phyloP scores from a whole-genome alignment of 1,140 invertebrate species.

The Cherax quadricarinatus region DNA sequence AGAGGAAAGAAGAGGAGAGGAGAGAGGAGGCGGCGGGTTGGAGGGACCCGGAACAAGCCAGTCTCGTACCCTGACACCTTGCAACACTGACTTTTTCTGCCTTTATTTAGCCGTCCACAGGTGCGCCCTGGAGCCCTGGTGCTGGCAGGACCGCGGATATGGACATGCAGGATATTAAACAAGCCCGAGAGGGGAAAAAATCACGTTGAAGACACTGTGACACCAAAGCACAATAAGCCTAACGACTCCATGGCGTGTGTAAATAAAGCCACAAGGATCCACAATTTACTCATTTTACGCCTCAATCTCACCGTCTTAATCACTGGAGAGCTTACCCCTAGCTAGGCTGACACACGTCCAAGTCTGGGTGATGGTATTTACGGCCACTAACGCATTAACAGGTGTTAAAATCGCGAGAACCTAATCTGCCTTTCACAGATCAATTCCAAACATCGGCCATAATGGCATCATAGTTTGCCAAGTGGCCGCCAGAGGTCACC shows the following conservation, averaged over 20 bases:
- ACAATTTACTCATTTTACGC: neutral
- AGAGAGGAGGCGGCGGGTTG: no score
- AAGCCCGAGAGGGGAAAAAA: neutral
- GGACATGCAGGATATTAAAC: neutral
- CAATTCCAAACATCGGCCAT: conserved; percentile 71
- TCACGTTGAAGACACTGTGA: neutral
- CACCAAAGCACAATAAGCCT: conserved; percentile 58
- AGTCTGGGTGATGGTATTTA: conserved; percentile 22
- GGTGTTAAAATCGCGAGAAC: conserved; percentile 60
- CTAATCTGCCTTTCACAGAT: conserved; percentile 69
- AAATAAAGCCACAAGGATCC: conserved; percentile 53
- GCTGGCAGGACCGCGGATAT: neutral
- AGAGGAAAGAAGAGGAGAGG: no score
- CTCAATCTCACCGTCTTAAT: neutral
- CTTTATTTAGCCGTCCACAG: neutral
- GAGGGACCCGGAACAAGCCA: neutral
- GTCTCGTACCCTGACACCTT: no score
- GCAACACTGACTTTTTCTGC: neutral
- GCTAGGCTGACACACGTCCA: conserved; percentile 27
- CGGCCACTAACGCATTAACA: conserved; percentile 53
- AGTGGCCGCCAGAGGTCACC: conserved; percentile 55
- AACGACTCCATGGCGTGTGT: conserved; percentile 66
- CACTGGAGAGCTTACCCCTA: conserved; percentile 47
- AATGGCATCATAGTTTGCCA: conserved; percentile 64
- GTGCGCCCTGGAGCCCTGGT: neutral